Evolutionary conservation across 2,113 vertebrate species (phyloP).

Genomic region (Oryctolagus cuniculus): mOryCun1.1 NC_091453.1:104757501-104758000

Average conservation of each 20-base stretch:
- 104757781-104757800: slow-evolving; percentile 22
- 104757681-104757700: slow-evolving; percentile 89
- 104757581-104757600: slow-evolving; percentile 79
- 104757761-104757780: slow-evolving; percentile 56
- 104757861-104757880: slow-evolving; percentile 52
- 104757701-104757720: slow-evolving; percentile 83
- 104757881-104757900: slow-evolving; percentile 66
- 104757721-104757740: not conserved
- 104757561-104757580: slow-evolving; percentile 83
- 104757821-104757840: slow-evolving; percentile 39
- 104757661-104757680: slow-evolving; percentile 88
- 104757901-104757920: slow-evolving; percentile 58
- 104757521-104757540: slow-evolving; percentile 81
- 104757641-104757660: slow-evolving; percentile 84
- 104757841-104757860: slow-evolving; percentile 54
- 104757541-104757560: slow-evolving; percentile 85
- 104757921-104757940: slow-evolving; percentile 43
- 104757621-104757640: slow-evolving; percentile 81
- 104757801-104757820: slow-evolving; percentile 47
- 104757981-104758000: not conserved
- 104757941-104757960: not conserved
- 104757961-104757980: not conserved
- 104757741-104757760: slow-evolving; percentile 71
- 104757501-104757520: slow-evolving; percentile 86
- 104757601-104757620: slow-evolving; percentile 86